Percentiles rank a stretch among this genome's conserved stretches.
phyloP scores from a whole-genome alignment of 2,888 invertebrate genomes.

The Cephus spinipes region DNA sequence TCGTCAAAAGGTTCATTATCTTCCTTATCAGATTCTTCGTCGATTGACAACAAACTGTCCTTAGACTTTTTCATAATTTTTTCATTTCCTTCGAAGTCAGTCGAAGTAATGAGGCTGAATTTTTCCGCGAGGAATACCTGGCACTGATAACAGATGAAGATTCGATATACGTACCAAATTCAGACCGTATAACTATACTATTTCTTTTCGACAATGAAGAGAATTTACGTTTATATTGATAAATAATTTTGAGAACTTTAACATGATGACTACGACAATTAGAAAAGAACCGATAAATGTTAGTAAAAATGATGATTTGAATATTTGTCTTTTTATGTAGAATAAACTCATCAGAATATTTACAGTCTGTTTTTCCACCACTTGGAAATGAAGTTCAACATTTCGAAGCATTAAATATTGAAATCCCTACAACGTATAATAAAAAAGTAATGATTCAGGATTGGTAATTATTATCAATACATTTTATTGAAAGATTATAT shows the following conservation, averaged over 20 bases:
- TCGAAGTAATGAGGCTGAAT: background rate
- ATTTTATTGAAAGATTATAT: slow-evolving; percentile 1
- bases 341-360: background rate
- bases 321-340: background rate
- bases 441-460: slow-evolving; percentile 49
- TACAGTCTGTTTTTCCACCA: slow-evolving; percentile 38
- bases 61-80: background rate
- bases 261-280: background rate
- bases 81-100: background rate
- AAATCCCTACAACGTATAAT: slow-evolving; percentile 35
- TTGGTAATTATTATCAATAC: slow-evolving; percentile 36
- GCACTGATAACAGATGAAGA: background rate
- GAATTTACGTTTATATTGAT: background rate
- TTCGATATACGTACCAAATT: background rate
- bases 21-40: background rate
- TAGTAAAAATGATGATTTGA: background rate
- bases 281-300: background rate
- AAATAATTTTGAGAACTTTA: background rate
- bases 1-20: background rate
- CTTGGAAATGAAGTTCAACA: slow-evolving; percentile 29
- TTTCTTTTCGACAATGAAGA: background rate
- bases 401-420: slow-evolving; percentile 28
- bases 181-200: background rate
- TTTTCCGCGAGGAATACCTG: background rate
- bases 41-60: background rate